Evolutionary conservation across 2,113 vertebrate species (phyloP), one percentile per base, ranked within the genome.

Genomic region (Rhadina sibilatrix): DNA sequence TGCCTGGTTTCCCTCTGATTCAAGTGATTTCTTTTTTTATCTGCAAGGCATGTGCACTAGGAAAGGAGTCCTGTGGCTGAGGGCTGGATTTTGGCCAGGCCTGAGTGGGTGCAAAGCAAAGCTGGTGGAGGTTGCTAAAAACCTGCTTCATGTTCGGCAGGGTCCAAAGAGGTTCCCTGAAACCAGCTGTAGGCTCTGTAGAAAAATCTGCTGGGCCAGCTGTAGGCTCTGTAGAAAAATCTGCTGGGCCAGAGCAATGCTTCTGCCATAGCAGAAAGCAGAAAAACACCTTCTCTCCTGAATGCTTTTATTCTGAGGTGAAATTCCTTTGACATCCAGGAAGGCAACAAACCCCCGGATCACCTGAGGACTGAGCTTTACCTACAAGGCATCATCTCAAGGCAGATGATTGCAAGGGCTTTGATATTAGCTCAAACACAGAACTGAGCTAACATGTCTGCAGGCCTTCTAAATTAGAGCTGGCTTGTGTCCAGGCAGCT

Each of bases 401-500:
- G 50, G 70, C 85, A 80, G 86, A 74, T 35, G 69, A 82, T 79
- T 95, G 78, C 79, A 35, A 76, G 63, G 47, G 82, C 85, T 96
- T 95, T 97, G 94, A 93, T 96, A 81, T 23, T 16, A 83, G 50
- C 95, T 95, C 76, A 83, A 83, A 54, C 76, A 86, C 59, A 92
- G 60, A 83, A 89, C 54, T 92, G 89, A 97, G 83, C 91, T 87
- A 92, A 94, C 96, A 92, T 84, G 94, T 94, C 91, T 94, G 86
- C 76, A 95, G 80, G 80, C 92, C 89, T 90, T 46, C 64, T 87
- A 78, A 92, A 91, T 92, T 52, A 84, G 89, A 78, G 76, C 68
- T 96, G 96, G 95, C 91, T 70, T 2, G 1, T 1, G 3, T 92
- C 93, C 96, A 95, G 72, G 52, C 60, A 87, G 76, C 12, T 95